A percentile compares a stretch with the other conserved stretches of the same genome.
phyloP scores from a whole-genome alignment of 2,113 vertebrate species.

The Mus musculus region DNA sequence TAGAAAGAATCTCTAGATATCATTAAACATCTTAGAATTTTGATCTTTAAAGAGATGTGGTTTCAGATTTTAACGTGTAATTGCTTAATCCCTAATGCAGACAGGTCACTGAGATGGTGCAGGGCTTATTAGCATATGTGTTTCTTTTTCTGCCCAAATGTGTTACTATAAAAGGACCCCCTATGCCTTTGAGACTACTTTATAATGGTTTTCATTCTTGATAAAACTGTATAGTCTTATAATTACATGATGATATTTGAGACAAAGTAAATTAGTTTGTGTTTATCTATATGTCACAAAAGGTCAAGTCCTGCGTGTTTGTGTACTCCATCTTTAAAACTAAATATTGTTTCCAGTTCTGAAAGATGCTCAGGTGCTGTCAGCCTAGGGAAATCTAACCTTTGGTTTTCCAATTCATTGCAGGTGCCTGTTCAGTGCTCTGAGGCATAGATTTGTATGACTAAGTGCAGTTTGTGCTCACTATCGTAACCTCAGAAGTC shows the following conservation, averaged over 20 bases:
- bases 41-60: neutral
- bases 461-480: conserved; percentile 6
- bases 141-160: neutral
- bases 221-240: neutral
- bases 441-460: neutral
- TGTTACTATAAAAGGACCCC: neutral
- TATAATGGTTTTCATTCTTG: conserved; percentile 18
- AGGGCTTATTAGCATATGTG: neutral
- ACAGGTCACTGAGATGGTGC: neutral
- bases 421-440: neutral
- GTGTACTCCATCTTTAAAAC: conserved; percentile 41
- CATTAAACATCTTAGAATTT: neutral
- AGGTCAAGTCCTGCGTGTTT: conserved; percentile 62
- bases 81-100: neutral
- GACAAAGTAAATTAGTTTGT: conserved; percentile 60
- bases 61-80: neutral
- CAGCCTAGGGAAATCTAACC: conserved; percentile 28
- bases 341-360: conserved; percentile 47
- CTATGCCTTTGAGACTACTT: neutral
- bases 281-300: conserved; percentile 63
- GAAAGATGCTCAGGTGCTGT: conserved; percentile 55
- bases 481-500: neutral
- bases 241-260: conserved; percentile 55
- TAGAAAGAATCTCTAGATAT: conserved; percentile 20
- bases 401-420: conserved; percentile 62